Base-by-base conservation (phyloP, 1,140 invertebrate species). In the Triops longicaudatus region DNA sequence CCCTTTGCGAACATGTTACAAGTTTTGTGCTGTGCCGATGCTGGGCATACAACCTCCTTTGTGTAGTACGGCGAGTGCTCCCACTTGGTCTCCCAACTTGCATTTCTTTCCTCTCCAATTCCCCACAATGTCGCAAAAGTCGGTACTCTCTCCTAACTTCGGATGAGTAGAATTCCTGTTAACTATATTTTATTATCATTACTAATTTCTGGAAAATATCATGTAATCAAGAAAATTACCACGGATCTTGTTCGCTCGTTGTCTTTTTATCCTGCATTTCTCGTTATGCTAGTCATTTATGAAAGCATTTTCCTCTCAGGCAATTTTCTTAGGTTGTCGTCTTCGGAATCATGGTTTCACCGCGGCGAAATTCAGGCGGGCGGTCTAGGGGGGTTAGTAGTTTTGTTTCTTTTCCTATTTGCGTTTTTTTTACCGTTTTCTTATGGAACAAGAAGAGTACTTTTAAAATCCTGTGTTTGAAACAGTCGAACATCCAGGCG, bases 121-220 rank as follows among this genome's bases (percentile, higher is more conserved):
- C 50, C 50, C 50, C 50, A 63, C 17, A 63, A 63, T 63, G 50
- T 63, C 50, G 50, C 50, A 63, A 63, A 44, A 63, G 22, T 63
- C 17, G 50, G 50, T 63, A 63, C 50, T 63, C 50, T 63, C 50
- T 63, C 50, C 50, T n/a, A 17, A 63, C 50, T 63, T 63, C 50
- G 50, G 50, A 17, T 63, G 50, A 63, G 50, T 63, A 63, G 50
- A 63, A 63, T 63, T 63, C 50, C 50, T 63, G 50, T 63, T 63
- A 63, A 63, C 50, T 63, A 17, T 17, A n/a, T 63, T 63, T n/a
- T 11, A 63, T n/a, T n/a, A n/a, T n/a, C 14, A 12, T n/a, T n/a
- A 63, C 1, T 0, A 63, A 7, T 63, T 17, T 37, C 7, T 37
- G 2, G 31, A 63, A 63, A 63, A n/a, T n/a, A n/a, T n/a, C n/a